Percentiles rank a stretch among this genome's conserved stretches.
Conservation (phyloP, 2,113 vertebrate species). For the Saguinus imperator region DNA sequence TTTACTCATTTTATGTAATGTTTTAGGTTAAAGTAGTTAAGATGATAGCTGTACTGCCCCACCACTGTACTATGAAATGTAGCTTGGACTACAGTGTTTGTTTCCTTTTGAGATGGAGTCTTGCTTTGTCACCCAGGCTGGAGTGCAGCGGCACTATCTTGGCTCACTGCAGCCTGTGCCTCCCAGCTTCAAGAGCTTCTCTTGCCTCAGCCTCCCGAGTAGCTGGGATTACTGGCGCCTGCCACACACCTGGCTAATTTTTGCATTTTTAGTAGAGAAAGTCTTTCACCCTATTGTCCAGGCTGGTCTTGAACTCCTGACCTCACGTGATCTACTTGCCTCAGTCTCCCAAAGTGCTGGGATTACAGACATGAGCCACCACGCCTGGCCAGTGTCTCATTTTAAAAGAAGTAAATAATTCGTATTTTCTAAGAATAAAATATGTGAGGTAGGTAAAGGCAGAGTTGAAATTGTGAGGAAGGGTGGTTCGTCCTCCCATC, state of each 20-base stretch:
- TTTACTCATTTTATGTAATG: not conserved
- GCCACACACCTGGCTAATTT: not conserved
- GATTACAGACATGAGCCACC: no score
- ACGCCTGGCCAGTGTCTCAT: not conserved
- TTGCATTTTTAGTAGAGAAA: not conserved
- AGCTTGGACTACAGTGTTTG: not conserved
- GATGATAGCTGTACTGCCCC: not conserved
- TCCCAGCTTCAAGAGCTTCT: not conserved
- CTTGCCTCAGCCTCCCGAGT: not conserved
- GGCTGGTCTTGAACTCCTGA: not conserved
- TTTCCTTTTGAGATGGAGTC: not conserved
- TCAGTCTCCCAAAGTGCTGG: not conserved
- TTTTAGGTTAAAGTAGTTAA: conserved; percentile 17
- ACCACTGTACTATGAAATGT: not conserved
- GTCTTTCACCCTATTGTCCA: not conserved
- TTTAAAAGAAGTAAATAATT: conserved; percentile 25
- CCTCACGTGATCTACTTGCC: no score
- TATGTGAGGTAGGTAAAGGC: not conserved
- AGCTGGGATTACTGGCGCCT: not conserved
- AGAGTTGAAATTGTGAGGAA: not conserved
- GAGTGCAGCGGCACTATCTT: not conserved
- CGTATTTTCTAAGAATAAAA: conserved; percentile 1
- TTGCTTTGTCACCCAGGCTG: not conserved
- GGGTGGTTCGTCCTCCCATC: not conserved
- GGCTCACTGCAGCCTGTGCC: not conserved